Percentiles rank a stretch among this genome's conserved stretches.
phyloP scores from a whole-genome alignment of 2,797 vertebrate genomes.

The Scarus forsteni region DNA sequence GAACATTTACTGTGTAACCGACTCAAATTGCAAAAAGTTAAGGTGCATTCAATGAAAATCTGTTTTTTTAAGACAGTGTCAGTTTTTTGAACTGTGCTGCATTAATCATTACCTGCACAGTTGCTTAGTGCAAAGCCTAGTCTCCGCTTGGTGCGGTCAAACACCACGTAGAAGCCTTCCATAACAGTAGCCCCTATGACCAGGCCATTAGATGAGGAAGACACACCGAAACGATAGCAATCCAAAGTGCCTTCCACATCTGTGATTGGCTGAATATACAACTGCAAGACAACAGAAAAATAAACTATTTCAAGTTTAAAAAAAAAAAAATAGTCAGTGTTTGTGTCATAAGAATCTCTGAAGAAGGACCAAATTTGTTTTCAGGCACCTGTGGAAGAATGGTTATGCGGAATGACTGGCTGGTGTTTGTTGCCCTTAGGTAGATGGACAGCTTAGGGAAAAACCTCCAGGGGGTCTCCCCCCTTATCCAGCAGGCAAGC shows the following conservation, averaged over 20 bases:
- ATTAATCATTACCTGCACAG: slow-evolving; percentile 89
- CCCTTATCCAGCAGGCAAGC: slow-evolving; percentile 94
- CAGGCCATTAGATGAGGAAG: slow-evolving; percentile 89
- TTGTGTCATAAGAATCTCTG: neutral
- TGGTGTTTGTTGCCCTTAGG: slow-evolving; percentile 92
- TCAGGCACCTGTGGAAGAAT: slow-evolving; percentile 92
- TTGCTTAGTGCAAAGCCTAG: slow-evolving; percentile 94
- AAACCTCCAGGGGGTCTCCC: slow-evolving; percentile 91
- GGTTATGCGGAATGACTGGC: slow-evolving; percentile 93
- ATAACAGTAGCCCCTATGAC: slow-evolving; percentile 97
- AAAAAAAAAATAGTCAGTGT: neutral
- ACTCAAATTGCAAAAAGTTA: too few species aligned
- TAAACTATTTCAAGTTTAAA: neutral
- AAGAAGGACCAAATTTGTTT: neutral
- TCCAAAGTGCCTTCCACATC: slow-evolving; percentile 87
- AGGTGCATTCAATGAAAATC: too few species aligned
- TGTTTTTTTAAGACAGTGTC: too few species aligned
- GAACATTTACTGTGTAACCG: too few species aligned
- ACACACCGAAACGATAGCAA: slow-evolving; percentile 94
- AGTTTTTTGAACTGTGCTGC: too few species aligned
- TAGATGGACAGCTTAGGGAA: slow-evolving; percentile 98
- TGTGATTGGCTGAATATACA: slow-evolving; percentile 93
- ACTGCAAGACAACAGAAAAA: slow-evolving; percentile 73
- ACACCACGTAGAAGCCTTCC: slow-evolving; percentile 97
- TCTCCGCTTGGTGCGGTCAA: slow-evolving; percentile 89